phyloP scores from a whole-genome alignment of 1,140 invertebrate species.

The Asobara japonica region DNA sequence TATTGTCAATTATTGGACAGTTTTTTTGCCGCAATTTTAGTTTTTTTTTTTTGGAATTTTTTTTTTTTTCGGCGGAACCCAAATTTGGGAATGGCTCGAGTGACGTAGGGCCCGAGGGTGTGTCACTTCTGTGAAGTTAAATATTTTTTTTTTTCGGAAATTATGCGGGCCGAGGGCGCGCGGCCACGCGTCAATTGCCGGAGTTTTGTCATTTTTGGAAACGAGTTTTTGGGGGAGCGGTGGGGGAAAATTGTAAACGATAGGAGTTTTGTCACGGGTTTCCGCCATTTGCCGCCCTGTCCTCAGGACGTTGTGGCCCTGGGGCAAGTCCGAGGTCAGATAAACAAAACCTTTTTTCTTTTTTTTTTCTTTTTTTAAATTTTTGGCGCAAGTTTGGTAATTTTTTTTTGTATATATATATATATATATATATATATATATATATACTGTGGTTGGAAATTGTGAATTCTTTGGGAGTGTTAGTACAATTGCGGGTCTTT shows the following conservation, averaged over 20 bases:
- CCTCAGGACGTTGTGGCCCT: slow-evolving; percentile 26
- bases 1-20: background rate
- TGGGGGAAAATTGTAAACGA: background rate
- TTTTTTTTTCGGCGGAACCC: background rate
- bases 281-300: slow-evolving; percentile 34
- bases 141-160: too few relatives aligned
- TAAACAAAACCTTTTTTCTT: slow-evolving; percentile 16
- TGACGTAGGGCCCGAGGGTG: slow-evolving; percentile 25
- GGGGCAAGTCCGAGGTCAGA: slow-evolving; percentile 13
- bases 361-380: background rate
- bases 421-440: too few relatives aligned
- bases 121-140: too few relatives aligned
- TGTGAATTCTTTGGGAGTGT: too few relatives aligned
- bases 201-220: too few relatives aligned
- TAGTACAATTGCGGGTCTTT: too few relatives aligned
- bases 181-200: too few relatives aligned
- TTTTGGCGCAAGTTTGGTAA: too few relatives aligned
- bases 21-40: background rate
- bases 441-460: too few relatives aligned
- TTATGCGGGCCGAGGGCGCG: too few relatives aligned
- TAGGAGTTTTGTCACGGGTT: slow-evolving; percentile 1
- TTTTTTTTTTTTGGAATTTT: background rate
- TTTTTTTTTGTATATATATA: too few relatives aligned
- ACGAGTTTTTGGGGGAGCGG: background rate
- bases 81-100: background rate